Percentiles rank a stretch among this genome's conserved stretches.
These are phyloP conservation scores for Littorina saxatilis DNA, from an alignment of 1,140 invertebrate genomes.

Conservation along the genomic window DNA sequence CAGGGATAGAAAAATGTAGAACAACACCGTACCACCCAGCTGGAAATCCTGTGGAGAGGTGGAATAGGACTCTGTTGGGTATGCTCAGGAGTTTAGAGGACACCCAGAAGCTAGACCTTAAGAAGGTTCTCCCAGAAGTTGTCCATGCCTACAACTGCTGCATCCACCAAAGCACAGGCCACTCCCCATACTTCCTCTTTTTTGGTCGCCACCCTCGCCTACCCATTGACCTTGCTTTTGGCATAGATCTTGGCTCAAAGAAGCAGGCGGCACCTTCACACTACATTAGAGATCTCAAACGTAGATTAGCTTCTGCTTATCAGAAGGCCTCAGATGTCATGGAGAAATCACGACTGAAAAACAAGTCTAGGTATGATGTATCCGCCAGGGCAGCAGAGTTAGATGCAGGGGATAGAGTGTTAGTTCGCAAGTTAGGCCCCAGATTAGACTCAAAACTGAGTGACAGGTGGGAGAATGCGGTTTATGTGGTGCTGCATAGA, in stretches of 20 bases:
- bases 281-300: neutral
- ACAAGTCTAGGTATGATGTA: neutral
- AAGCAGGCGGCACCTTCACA: neutral
- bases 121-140: slow-evolving; percentile 20
- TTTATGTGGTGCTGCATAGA: neutral
- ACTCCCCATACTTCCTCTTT: slow-evolving; percentile 37
- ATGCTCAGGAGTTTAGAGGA: slow-evolving; percentile 43
- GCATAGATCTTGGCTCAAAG: neutral
- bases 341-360: neutral
- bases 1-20: slow-evolving; percentile 36
- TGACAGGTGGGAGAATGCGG: slow-evolving; percentile 2
- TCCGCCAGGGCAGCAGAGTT: neutral
- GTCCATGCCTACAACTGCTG: slow-evolving; percentile 50
- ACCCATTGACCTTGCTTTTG: slow-evolving; percentile 44
- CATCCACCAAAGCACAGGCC: too few relatives aligned
- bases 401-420: neutral
- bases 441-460: neutral
- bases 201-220: too few relatives aligned
- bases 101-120: slow-evolving; percentile 33
- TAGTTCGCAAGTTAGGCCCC: slow-evolving; percentile 2
- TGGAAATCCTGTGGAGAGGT: too few relatives aligned
- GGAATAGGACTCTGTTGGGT: slow-evolving; percentile 42
- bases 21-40: too few relatives aligned
- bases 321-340: neutral
- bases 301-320: neutral